Evolutionary conservation across 2,888 invertebrate species (phyloP).

Genomic region (Sminthurinus aureus): DNA sequence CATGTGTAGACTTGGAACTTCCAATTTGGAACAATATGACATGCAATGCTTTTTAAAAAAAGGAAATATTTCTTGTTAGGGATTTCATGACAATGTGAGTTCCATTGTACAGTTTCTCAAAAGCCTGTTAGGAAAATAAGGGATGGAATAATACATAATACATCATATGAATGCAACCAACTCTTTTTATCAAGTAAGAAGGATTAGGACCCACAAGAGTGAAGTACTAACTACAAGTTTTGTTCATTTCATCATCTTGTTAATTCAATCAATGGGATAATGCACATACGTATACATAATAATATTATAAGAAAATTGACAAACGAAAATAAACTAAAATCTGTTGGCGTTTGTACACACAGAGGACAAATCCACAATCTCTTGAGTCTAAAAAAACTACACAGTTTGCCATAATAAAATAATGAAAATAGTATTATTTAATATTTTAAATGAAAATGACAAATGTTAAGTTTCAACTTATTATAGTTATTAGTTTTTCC

Average conservation of each 20-base stretch:
- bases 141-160: background rate
- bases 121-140: background rate
- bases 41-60: background rate
- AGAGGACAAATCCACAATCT: too few relatives aligned
- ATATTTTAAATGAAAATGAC: too few relatives aligned
- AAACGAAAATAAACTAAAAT: too few relatives aligned
- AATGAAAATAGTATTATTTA: too few relatives aligned
- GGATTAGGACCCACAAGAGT: background rate
- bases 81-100: conserved; percentile 18
- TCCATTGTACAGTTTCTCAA: background rate
- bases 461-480: too few relatives aligned
- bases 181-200: background rate
- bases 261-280: background rate
- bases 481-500: too few relatives aligned
- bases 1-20: too few relatives aligned
- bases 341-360: too few relatives aligned
- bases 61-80: background rate
- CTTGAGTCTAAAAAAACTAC: too few relatives aligned
- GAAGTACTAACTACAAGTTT: background rate
- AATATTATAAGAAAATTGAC: background rate
- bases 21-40: background rate
- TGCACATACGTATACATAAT: background rate
- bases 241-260: background rate
- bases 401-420: too few relatives aligned
- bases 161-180: background rate